A percentile compares a stretch with the other conserved stretches of the same genome.
Evolutionary conservation across 1,140 invertebrate genomes (phyloP).

Genomic region (Parapsyche elsis): DNA sequence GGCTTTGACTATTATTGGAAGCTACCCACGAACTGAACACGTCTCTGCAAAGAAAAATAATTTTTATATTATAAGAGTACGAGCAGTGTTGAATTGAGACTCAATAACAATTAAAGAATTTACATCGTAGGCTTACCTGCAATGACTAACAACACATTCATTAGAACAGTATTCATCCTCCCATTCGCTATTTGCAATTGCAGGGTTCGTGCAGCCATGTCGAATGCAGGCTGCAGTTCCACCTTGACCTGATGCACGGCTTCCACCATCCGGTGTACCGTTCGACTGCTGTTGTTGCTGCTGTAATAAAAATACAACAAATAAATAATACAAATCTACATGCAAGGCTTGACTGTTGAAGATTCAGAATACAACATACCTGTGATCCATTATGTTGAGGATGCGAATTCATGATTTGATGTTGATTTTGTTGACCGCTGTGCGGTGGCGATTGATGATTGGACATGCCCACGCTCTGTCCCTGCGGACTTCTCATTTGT

Average conservation of each 20-base stretch:
- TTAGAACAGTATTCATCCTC: conserved; percentile 98
- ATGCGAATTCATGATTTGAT: conserved; percentile 55
- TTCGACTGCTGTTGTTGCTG: conserved; percentile 44
- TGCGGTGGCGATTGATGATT: conserved; percentile 63
- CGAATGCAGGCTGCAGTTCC: conserved; percentile 82
- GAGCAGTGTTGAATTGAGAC: conserved; percentile 32
- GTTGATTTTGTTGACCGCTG: conserved; percentile 58
- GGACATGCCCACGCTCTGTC: conserved; percentile 53
- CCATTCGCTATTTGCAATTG: conserved; percentile 93
- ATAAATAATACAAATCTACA: neutral
- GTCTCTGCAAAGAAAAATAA: conserved; percentile 72
- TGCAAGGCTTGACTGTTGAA: conserved; percentile 38
- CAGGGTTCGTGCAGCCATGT: conserved; percentile 90
- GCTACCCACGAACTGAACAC: conserved; percentile 92
- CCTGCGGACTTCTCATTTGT: conserved; percentile 51
- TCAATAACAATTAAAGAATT: conserved; percentile 24
- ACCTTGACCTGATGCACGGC: conserved; percentile 63
- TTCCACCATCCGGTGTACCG: conserved; percentile 59
- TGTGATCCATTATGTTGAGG: conserved; percentile 62
- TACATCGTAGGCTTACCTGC: conserved; percentile 73
- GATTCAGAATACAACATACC: conserved; percentile 61
- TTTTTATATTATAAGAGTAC: conserved; percentile 38
- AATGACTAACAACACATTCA: conserved; percentile 96
- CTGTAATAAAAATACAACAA: neutral
- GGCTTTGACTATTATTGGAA: conserved; percentile 78